phyloP scores from a whole-genome alignment of 2,113 vertebrate genomes.

The Romanogobio albipinnatus region DNA sequence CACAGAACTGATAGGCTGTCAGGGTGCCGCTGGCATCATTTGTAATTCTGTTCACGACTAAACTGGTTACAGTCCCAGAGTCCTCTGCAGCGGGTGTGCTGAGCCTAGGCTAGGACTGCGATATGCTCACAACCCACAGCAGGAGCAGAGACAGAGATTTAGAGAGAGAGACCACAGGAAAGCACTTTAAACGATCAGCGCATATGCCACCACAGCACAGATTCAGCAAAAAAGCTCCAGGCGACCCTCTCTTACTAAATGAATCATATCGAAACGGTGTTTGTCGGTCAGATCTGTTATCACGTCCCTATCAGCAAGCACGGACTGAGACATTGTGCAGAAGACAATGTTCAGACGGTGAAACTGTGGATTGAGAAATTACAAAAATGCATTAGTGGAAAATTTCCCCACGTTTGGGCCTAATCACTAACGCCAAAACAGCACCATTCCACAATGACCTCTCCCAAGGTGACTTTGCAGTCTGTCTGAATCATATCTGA shows the following conservation, averaged over 20 bases:
- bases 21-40: constrained; percentile 54
- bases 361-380: neutral
- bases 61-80: constrained; percentile 60
- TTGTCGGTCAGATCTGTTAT: neutral
- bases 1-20: constrained; percentile 43
- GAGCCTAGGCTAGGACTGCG: constrained; percentile 60
- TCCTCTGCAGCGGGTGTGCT: constrained; percentile 60
- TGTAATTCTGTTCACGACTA: constrained; percentile 67
- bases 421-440: neutral
- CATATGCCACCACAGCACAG: constrained; percentile 28
- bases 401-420: neutral
- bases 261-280: neutral
- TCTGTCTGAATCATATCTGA: constrained; percentile 53
- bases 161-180: neutral
- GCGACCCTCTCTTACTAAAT: constrained; percentile 9
- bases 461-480: constrained; percentile 71
- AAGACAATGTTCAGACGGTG: no score
- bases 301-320: neutral
- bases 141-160: constrained; percentile 18
- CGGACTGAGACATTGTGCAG: neutral
- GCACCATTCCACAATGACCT: constrained; percentile 50
- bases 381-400: neutral
- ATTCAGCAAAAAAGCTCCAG: constrained; percentile 16
- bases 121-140: constrained; percentile 57
- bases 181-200: constrained; percentile 8